Evolutionary conservation across 2,888 invertebrate genomes (phyloP), one percentile per base, ranked within the genome.

Genomic region (Perdita meconis): DNA sequence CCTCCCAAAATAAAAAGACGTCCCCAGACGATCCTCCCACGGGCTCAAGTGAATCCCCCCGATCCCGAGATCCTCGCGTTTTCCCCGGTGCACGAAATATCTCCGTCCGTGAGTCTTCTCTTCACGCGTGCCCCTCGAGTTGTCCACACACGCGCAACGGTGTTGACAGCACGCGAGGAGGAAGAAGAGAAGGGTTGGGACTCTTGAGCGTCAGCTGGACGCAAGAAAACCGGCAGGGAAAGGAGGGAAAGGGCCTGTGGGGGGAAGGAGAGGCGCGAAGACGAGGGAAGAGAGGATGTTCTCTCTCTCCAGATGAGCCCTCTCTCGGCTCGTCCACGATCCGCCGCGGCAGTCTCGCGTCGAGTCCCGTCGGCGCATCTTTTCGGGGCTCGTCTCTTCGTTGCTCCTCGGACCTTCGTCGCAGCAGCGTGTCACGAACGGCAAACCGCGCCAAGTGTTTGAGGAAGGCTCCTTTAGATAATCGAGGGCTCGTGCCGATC

Each of bases 291-390:
- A 82, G 81, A 80, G 77, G 59, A 69, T 76, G 74, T 70, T 70
- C n/a, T n/a, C 78, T 83, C 83, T 80, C 83, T 80, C 82, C 86
- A 85, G 89, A 86, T 86, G 87, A 88, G 88, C 75, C 75, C 74
- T 82, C 84, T 81, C 80, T 83, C 79, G 78, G 78, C 81, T 79
- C 80, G 82, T 85, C 84, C 81, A 82, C 82, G 80, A 86, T 87
- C 86, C 82, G 85, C 82, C 72, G 84, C 85, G 86, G 84, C 89
- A 90, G 90, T 90, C 89, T 88, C 86, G 89, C 87, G 89, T 85
- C 87, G 89, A 87, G 86, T 87, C 84, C 85, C 88, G 89, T 84
- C 87, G 86, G 83, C 87, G 90, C 89, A 87, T 87, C 89, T 88
- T 90, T 88, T 84, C 85, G 86, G 88, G 85, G 80, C 70, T 68